phyloP scores from a whole-genome alignment of 2,888 invertebrate species.

The Zaprionus obscuricornis region DNA sequence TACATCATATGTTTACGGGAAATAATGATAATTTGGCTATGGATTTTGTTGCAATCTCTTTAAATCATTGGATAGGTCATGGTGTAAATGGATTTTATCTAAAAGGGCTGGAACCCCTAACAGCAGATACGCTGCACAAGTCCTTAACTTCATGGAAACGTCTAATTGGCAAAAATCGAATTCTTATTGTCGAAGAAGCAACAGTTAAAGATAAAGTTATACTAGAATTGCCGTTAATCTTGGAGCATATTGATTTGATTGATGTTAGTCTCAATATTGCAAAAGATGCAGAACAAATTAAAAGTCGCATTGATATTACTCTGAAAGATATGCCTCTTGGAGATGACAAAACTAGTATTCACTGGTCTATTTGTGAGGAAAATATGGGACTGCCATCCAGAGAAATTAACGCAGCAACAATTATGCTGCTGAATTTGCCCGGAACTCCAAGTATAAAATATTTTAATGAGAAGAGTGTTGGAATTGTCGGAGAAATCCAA shows the following conservation, averaged over 20 bases:
- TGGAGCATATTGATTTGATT: conserved; percentile 88
- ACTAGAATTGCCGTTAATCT: conserved; percentile 85
- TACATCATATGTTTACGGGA: conserved; percentile 83
- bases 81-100: conserved; percentile 96
- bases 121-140: conserved; percentile 84
- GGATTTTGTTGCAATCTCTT: conserved; percentile 85
- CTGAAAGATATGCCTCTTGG: conserved; percentile 85
- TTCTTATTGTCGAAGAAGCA: conserved; percentile 87
- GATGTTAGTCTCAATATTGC: conserved; percentile 87
- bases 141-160: conserved; percentile 88
- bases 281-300: conserved; percentile 86
- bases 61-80: conserved; percentile 88
- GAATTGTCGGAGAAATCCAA: too few species aligned
- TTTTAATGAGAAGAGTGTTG: conserved; percentile 96
- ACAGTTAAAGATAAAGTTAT: conserved; percentile 84
- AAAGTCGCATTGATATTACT: conserved; percentile 85
- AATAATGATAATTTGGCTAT: conserved; percentile 77
- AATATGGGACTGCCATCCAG: conserved; percentile 85
- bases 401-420: conserved; percentile 87
- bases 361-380: conserved; percentile 90
- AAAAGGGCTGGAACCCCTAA: conserved; percentile 89
- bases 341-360: conserved; percentile 89
- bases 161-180: conserved; percentile 86
- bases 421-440: conserved; percentile 92
- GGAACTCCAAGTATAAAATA: conserved; percentile 95